These are phyloP conservation scores for Apoderus coryli DNA, from an alignment of 2,888 invertebrate species.

Conservation along the genomic window DNA sequence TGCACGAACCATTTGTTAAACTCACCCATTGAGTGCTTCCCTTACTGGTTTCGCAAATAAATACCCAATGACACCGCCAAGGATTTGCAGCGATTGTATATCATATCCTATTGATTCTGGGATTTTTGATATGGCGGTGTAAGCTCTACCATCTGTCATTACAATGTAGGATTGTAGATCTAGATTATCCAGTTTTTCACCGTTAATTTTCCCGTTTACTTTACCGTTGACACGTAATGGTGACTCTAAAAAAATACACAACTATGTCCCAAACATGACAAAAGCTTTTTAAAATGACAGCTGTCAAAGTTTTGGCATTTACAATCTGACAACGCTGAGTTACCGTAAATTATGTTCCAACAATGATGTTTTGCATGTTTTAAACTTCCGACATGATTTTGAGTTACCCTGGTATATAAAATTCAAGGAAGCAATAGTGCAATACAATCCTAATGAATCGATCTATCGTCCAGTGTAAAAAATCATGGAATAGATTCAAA, in stretches of 20 bases:
- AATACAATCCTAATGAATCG: too few relatives aligned
- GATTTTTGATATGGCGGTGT: constrained; percentile 78
- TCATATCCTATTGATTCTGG: constrained; percentile 60
- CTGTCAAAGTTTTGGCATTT: not conserved
- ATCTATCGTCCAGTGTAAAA: too few relatives aligned
- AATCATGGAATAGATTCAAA: too few relatives aligned
- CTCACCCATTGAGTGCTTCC: constrained; percentile 59
- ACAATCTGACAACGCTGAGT: too few relatives aligned
- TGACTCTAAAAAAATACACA: constrained; percentile 43
- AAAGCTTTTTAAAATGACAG: not conserved
- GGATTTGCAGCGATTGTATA: constrained; percentile 66
- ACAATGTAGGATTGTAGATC: constrained; percentile 89
- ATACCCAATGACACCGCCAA: constrained; percentile 85
- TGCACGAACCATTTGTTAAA: not conserved
- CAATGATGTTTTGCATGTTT: too few relatives aligned
- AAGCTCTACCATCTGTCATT: constrained; percentile 71
- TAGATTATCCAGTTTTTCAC: constrained; percentile 51
- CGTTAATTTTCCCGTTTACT: constrained; percentile 73
- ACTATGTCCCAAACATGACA: too few relatives aligned
- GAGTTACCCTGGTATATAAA: too few relatives aligned
- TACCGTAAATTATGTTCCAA: not conserved
- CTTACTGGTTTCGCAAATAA: constrained; percentile 74
- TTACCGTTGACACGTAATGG: constrained; percentile 82
- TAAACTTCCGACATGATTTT: too few relatives aligned
- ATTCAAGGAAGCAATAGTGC: too few relatives aligned